A percentile compares a stretch with the other conserved stretches of the same genome.
These are phyloP conservation scores for Lithophane socia DNA, from an alignment of 2,888 invertebrate species.

Conservation along the genomic window DNA sequence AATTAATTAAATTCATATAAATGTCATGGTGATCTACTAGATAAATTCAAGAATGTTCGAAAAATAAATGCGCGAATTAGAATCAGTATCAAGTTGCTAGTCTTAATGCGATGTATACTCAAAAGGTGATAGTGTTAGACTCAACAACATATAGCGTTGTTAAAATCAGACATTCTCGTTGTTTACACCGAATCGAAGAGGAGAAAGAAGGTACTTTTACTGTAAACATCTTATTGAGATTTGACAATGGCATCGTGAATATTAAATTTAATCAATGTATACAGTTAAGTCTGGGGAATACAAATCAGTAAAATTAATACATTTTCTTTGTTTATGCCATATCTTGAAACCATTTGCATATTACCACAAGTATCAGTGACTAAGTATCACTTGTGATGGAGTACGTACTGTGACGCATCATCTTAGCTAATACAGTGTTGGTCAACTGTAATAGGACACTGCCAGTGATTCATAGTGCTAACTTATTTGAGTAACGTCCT, in stretches of 20 bases:
- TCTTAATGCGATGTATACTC: conserved; percentile 77
- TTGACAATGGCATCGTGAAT: conserved; percentile 8
- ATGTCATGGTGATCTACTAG: conserved; percentile 53
- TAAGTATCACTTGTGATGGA: conserved; percentile 73
- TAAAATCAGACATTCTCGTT: conserved; percentile 83
- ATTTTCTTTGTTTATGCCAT: conserved; percentile 37
- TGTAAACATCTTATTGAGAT: conserved; percentile 10
- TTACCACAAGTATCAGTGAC: conserved; percentile 67
- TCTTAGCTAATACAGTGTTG: conserved; percentile 79
- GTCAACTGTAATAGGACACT: conserved; percentile 82
- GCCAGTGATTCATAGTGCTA: conserved; percentile 78
- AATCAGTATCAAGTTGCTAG: neutral
- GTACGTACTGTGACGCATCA: conserved; percentile 78
- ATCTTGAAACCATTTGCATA: conserved; percentile 38
- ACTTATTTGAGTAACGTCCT: conserved; percentile 73
- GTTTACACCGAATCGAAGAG: conserved; percentile 83
- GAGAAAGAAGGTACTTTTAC: conserved; percentile 79
- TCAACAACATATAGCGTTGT: conserved; percentile 82
- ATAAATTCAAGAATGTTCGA: conserved; percentile 46
- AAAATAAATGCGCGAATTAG: conserved; percentile 25
- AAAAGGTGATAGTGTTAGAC: conserved; percentile 80
- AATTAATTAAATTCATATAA: conserved; percentile 28
- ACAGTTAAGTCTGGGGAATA: conserved; percentile 3
- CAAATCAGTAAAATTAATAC: neutral
- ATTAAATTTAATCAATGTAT: conserved; percentile 11